Evolutionary conservation across 1,140 invertebrate genomes (phyloP), one percentile per base, ranked within the genome.

Genomic region (Drosophila asahinai): DNA sequence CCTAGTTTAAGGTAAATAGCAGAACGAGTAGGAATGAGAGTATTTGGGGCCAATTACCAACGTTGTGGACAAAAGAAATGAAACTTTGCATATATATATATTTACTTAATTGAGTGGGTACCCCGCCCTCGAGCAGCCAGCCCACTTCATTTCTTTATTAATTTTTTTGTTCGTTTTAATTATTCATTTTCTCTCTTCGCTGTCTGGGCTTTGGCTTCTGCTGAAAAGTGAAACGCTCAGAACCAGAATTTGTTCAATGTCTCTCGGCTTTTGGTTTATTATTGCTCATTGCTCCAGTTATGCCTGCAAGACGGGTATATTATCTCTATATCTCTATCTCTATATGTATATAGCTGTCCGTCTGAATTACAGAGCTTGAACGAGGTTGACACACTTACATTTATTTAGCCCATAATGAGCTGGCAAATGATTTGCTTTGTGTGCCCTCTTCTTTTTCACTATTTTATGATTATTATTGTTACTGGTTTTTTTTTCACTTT

Each of bases 361-460:
- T 33, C 60, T 72, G 80, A 67, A 71, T 73, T 86, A 83, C 68
- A 75, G 68, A 70, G 64, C 59, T 48, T 19, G 42, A 81, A 62
- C 66, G 66, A 66, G 38, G 72, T 74, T 87, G 84, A 87, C 84
- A 87, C 62, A 87, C 68, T 87, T 87, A 62, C 83, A 89, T 87
- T 78, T 77, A 87, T 67, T 80, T 75, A 54, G 76, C 64, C 57
- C 76, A 83, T 80, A 67, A 87, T 65, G 72, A 73, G 49, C 49
- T 71, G 64, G 65, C 71, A 54, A 64, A 55, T 64, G 71, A 45
- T 58, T 66, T 43, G 63, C 55, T 75, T 71, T 82, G 62, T 40
- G 30, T 40, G 30, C 19, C 43, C 55, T 33, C 42, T 48, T 62
- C 45, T 43, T 45, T 51, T 60, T 33, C 48, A 49, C 60, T 45